Percentiles rank a stretch among this genome's conserved stretches.
These are phyloP conservation scores for Sarcophaga peregrina DNA, from an alignment of 1,140 invertebrate genomes.

Conservation along the genomic window DNA sequence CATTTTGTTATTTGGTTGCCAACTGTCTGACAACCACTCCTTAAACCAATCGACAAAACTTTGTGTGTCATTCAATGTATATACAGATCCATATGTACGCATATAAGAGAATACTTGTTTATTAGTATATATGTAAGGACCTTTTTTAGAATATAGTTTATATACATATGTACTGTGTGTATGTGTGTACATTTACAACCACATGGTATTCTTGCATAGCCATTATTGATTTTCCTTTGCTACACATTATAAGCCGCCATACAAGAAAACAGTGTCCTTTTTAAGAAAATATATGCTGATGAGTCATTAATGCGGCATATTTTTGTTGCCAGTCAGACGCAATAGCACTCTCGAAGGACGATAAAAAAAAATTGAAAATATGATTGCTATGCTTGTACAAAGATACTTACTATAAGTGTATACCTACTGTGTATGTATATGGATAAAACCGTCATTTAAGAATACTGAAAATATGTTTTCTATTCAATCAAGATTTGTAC, in stretches of 20 bases:
- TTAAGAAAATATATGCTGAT: background rate
- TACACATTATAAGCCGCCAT: background rate
- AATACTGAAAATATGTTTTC: too few species aligned
- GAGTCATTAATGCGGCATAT: conserved; percentile 8
- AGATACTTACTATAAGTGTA: too few species aligned
- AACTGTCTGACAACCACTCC: conserved; percentile 11
- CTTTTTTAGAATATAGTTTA: too few species aligned
- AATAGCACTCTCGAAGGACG: too few species aligned
- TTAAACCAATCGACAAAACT: conserved; percentile 3
- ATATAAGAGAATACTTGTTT: background rate
- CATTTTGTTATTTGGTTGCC: background rate
- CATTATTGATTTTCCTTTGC: background rate
- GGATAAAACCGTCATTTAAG: too few species aligned
- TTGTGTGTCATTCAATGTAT: background rate
- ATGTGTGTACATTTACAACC: too few species aligned
- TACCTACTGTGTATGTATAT: too few species aligned
- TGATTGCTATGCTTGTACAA: too few species aligned
- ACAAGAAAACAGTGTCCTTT: conserved; percentile 15
- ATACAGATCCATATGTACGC: background rate
- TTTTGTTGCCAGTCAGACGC: background rate
- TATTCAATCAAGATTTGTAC: too few species aligned
- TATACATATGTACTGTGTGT: too few species aligned
- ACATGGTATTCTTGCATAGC: background rate
- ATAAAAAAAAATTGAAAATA: too few species aligned
- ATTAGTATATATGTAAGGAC: background rate